phyloP scores from a whole-genome alignment of 1,140 invertebrate species.

The Anoplophora glabripennis region DNA sequence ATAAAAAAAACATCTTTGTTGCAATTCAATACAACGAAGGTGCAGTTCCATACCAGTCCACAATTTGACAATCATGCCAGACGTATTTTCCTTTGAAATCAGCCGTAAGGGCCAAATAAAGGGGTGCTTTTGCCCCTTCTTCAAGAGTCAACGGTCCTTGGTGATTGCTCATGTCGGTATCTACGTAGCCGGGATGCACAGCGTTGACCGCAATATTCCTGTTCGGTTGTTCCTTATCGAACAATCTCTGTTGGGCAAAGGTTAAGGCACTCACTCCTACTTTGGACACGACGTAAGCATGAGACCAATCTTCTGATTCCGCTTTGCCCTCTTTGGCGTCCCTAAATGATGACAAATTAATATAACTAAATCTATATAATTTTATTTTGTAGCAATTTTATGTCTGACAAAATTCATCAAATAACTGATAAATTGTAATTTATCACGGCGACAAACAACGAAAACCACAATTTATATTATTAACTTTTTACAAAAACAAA shows the following conservation, averaged over 20 bases:
- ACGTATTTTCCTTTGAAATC: slow-evolving; percentile 49
- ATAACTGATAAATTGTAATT: no score
- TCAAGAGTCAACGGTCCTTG: slow-evolving; percentile 61
- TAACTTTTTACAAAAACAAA: neutral
- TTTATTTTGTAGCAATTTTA: neutral
- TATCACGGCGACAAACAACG: neutral
- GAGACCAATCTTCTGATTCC: slow-evolving; percentile 58
- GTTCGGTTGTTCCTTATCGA: slow-evolving; percentile 50
- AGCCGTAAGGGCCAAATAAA: slow-evolving; percentile 47
- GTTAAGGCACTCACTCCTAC: slow-evolving; percentile 61
- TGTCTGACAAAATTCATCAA: no score
- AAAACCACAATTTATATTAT: neutral
- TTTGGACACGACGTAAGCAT: slow-evolving; percentile 66
- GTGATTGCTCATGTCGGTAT: slow-evolving; percentile 42
- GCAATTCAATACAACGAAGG: no score
- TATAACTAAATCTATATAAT: neutral
- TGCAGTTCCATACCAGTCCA: slow-evolving; percentile 41
- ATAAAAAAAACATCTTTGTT: no score
- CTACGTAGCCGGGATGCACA: slow-evolving; percentile 53
- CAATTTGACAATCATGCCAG: slow-evolving; percentile 45
- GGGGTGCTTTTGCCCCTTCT: slow-evolving; percentile 53
- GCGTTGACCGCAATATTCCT: slow-evolving; percentile 62
- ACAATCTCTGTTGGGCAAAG: slow-evolving; percentile 58
- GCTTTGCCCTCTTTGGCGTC: slow-evolving; percentile 55
- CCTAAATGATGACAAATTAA: slow-evolving; percentile 24